Base-by-base conservation (phyloP, 1,140 invertebrate species). In the Batillaria attramentaria region DNA sequence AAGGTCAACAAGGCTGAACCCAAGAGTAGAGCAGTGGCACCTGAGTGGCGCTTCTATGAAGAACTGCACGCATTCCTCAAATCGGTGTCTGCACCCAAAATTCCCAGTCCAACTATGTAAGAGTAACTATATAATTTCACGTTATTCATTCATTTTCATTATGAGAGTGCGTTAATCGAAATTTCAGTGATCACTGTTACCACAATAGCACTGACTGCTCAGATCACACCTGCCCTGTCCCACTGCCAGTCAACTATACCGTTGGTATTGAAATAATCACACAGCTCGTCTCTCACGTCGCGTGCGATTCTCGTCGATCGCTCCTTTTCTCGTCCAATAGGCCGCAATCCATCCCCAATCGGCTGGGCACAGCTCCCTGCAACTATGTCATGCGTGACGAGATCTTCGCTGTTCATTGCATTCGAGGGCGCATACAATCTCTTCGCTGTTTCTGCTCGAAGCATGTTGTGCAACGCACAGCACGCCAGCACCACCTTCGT, bases 161-260 rank as follows among this genome's bases (percentile, higher is more conserved):
- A n/a, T n/a, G n/a, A n/a, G n/a, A n/a, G n/a, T n/a, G n/a, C n/a
- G n/a, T n/a, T n/a, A n/a, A n/a, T n/a, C n/a, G n/a, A n/a, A n/a
- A n/a, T n/a, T n/a, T n/a, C n/a, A n/a, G n/a, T n/a, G n/a, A n/a
- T n/a, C n/a, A n/a, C n/a, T n/a, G n/a, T n/a, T n/a, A n/a, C n/a
- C n/a, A n/a, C n/a, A n/a, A n/a, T n/a, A n/a, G n/a, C n/a, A n/a
- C n/a, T n/a, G n/a, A n/a, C n/a, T n/a, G n/a, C n/a, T n/a, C n/a
- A n/a, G n/a, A n/a, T n/a, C n/a, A 60, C 54, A 60, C 54, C 31
- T 20, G 54, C 54, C 54, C 31, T 60, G 54, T 60, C 54, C 54
- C 54, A 60, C 31, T 6, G 54, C 54, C 54, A 60, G 24, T 20
- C 20, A 28, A 60, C 54, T 3, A 60, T 60, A 3, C 54, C 54